Evolutionary conservation across 2,888 invertebrate species (phyloP), one percentile per base, ranked within the genome.

Genomic region (Venustoraphidia nigricollis): DNA sequence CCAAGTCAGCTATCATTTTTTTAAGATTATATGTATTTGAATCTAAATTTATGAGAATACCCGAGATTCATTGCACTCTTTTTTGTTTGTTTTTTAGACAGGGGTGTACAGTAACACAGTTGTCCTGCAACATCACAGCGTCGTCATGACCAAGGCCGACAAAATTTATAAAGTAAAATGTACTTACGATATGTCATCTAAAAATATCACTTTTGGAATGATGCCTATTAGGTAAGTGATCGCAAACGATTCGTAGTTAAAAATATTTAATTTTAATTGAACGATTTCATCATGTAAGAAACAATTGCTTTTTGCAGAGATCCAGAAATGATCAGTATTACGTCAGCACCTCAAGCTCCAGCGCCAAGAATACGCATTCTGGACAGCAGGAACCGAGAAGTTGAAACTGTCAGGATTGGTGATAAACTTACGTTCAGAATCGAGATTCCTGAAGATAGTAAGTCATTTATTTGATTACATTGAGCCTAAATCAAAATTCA

Each of bases 161-260:
- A 93, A 93, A 67, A 92, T 93, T 64, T 93, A 93, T 76, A 93
- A 92, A 72, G 91, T 93, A 51, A 90, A 93, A 65, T 93, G 93
- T 64, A 93, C 93, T 8, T 93, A 93, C 67, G 93, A 93, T 66
- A 93, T 93, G 86, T 89, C 91, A 55, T 91, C 93, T 14, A 90
- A 91, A 75, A 93, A 93, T 68, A 91, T 93, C 58, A 92, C 93
- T 36, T 93, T 93, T 72, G 93, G 93, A 72, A 92, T 93, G 92
- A 91, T 92, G 84, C 93, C 93, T 54, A 91, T 93, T 68, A 83
- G 87, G 83, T 83, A 64, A 64, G 69, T 27, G 6, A 6, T 6
- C 27, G 27, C 6, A 27, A 27, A 6, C 27, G 27, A 27, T 27
- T 27, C 6, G 3, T 27, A 27, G 27, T 27, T 5, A 27, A 27